These are phyloP conservation scores for Cordilura impudica DNA, from an alignment of 2,888 invertebrate genomes.

Conservation along the genomic window DNA sequence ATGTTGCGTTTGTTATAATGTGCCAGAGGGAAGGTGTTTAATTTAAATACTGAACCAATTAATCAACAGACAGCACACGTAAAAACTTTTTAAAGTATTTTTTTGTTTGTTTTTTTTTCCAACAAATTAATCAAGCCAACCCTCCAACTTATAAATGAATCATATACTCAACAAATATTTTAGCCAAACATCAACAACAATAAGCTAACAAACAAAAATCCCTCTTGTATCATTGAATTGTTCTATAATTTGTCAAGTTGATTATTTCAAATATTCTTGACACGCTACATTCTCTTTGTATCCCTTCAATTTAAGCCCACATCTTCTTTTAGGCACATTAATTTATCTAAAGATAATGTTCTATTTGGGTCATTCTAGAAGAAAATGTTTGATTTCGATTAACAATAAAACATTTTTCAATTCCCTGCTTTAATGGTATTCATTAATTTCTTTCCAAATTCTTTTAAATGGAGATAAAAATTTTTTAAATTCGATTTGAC, in stretches of 20 bases:
- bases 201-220: conserved; percentile 39
- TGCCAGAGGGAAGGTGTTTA: conserved; percentile 19
- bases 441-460: conserved; percentile 47
- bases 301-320: conserved; percentile 38
- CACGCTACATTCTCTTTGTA: conserved; percentile 49
- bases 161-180: conserved; percentile 14
- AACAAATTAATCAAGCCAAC: conserved; percentile 53
- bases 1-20: neutral
- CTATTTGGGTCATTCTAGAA: conserved; percentile 47
- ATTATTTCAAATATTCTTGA: conserved; percentile 64
- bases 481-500: conserved; percentile 46
- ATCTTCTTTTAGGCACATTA: conserved; percentile 19
- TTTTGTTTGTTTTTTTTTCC: conserved; percentile 24
- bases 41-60: conserved; percentile 54
- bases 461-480: neutral
- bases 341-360: conserved; percentile 45
- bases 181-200: conserved; percentile 22
- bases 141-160: conserved; percentile 43
- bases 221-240: conserved; percentile 62
- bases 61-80: conserved; percentile 53
- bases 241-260: conserved; percentile 66
- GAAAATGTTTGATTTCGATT: conserved; percentile 31
- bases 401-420: conserved; percentile 53
- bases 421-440: conserved; percentile 47
- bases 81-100: conserved; percentile 15